Evolutionary conservation across 2,888 invertebrate genomes (phyloP).

Genomic region (Macaria liturata): DNA sequence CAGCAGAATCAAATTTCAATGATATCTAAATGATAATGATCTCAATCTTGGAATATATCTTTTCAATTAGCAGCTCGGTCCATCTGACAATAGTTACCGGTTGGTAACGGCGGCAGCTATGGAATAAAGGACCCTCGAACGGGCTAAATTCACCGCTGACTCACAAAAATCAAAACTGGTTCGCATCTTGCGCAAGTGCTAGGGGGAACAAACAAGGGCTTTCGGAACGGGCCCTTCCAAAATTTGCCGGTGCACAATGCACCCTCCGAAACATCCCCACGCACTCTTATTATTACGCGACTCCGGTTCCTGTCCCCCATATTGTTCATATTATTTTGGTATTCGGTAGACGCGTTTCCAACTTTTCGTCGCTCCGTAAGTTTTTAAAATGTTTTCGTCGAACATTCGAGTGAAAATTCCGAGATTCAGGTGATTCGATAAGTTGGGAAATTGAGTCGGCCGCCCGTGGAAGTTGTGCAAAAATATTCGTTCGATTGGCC

Average conservation of each 20-base stretch:
- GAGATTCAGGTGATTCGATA: conserved; percentile 32
- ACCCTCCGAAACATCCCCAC: conserved; percentile 82
- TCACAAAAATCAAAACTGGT: conserved; percentile 81
- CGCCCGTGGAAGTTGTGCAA: conserved; percentile 52
- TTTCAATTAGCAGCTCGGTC: conserved; percentile 32
- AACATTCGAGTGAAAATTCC: conserved; percentile 32
- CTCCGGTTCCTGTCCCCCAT: conserved; percentile 78
- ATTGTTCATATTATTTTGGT: conserved; percentile 80
- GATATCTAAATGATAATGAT: conserved; percentile 31
- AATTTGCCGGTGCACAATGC: conserved; percentile 83
- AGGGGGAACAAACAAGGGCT: conserved; percentile 78
- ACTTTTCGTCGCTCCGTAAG: conserved; percentile 51
- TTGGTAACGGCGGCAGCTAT: conserved; percentile 32
- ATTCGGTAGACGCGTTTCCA: conserved; percentile 71
- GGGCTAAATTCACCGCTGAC: conserved; percentile 62
- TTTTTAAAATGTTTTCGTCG: conserved; percentile 35
- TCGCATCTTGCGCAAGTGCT: conserved; percentile 81
- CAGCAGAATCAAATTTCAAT: too few species aligned
- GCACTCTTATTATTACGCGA: conserved; percentile 81
- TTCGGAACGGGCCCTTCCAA: conserved; percentile 78
- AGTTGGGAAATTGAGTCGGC: conserved; percentile 33
- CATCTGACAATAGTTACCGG: conserved; percentile 38
- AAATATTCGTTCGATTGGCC: conserved; percentile 61
- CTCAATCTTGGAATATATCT: conserved; percentile 30
- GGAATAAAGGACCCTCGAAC: conserved; percentile 53